These are phyloP conservation scores for Schizotus pectinicornis DNA, from an alignment of 2,888 invertebrate genomes.

Conservation along the genomic window DNA sequence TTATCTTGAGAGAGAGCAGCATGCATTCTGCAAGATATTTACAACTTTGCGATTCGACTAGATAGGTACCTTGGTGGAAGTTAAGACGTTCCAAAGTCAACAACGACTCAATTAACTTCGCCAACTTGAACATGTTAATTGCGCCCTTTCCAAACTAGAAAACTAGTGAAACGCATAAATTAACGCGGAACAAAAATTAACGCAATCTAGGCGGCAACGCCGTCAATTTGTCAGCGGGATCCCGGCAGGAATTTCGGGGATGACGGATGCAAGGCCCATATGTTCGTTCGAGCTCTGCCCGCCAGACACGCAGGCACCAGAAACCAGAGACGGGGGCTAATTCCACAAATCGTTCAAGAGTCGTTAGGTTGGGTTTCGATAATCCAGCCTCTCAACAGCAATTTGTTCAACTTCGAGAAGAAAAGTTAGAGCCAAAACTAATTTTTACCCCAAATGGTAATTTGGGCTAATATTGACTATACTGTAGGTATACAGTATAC, in stretches of 20 bases:
- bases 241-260: slow-evolving; percentile 1
- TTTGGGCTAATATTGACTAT: no score
- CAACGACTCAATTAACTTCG: slow-evolving; percentile 23
- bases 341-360: no score
- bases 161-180: background rate
- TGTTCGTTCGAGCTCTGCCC: background rate
- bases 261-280: slow-evolving; percentile 4
- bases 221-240: slow-evolving; percentile 9
- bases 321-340: background rate
- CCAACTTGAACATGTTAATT: slow-evolving; percentile 14
- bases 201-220: background rate
- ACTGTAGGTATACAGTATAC: no score
- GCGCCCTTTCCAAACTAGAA: background rate
- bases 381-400: no score
- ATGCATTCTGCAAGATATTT: slow-evolving; percentile 27
- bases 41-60: slow-evolving; percentile 19
- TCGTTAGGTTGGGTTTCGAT: no score
- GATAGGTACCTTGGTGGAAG: slow-evolving; percentile 10
- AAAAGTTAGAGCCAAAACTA: no score
- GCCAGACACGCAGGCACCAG: slow-evolving; percentile 5
- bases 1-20: slow-evolving; percentile 12
- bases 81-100: slow-evolving; percentile 28
- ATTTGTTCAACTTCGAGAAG: no score
- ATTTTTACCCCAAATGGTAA: no score
- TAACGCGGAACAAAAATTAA: no score